These are phyloP conservation scores for Acanthurus leucopareius DNA, from an alignment of 2,797 vertebrate genomes.

Conservation along the genomic window DNA sequence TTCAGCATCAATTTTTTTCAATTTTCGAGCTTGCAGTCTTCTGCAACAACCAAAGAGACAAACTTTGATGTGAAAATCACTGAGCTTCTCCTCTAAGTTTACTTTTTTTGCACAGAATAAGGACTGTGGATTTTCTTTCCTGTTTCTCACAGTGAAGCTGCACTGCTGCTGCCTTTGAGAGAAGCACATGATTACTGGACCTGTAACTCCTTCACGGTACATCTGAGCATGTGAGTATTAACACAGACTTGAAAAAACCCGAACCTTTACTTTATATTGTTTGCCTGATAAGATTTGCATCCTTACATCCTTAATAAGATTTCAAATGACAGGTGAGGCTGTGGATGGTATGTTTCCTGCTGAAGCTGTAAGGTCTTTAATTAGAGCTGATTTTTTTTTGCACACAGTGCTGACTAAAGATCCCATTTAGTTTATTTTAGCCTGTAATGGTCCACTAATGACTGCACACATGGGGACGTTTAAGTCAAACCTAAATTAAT, in stretches of 20 bases:
- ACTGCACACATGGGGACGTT: slow-evolving; percentile 45
- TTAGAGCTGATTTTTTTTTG: slow-evolving; percentile 34
- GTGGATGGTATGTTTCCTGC: slow-evolving; percentile 26
- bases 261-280: slow-evolving; percentile 13
- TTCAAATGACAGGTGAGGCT: slow-evolving; percentile 22
- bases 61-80: no score
- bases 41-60: no score
- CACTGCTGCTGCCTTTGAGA: not conserved
- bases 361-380: slow-evolving; percentile 38
- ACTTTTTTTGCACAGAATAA: not conserved
- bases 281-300: not conserved
- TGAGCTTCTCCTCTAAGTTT: not conserved
- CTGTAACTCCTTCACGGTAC: not conserved
- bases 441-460: slow-evolving; percentile 49
- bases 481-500: slow-evolving; percentile 33
- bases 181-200: not conserved
- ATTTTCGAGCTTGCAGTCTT: no score
- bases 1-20: not conserved
- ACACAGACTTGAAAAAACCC: slow-evolving; percentile 33
- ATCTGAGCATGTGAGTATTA: not conserved
- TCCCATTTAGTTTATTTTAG: slow-evolving; percentile 48
- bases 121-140: not conserved
- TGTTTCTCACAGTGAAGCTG: slow-evolving; percentile 6
- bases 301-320: slow-evolving; percentile 24
- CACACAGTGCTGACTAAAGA: slow-evolving; percentile 38